phyloP scores from a whole-genome alignment of 1,140 invertebrate genomes.

The Rhyzopertha dominica region DNA sequence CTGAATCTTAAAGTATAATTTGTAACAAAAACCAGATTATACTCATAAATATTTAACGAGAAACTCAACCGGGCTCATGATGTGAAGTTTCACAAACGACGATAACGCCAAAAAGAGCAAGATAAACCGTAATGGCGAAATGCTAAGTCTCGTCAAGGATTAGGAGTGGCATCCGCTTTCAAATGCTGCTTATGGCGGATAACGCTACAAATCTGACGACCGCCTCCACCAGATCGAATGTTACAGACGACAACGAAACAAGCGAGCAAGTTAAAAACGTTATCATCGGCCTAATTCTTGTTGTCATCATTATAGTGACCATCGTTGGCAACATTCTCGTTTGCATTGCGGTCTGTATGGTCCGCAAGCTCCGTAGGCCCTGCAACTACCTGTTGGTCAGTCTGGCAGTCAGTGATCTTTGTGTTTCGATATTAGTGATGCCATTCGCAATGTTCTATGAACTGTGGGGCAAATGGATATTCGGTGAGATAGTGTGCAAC shows the following conservation, averaged over 20 bases:
- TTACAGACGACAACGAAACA: slow-evolving; percentile 29
- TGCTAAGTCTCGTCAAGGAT: no score
- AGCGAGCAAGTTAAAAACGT: slow-evolving; percentile 55
- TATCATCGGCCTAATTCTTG: slow-evolving; percentile 63
- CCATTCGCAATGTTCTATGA: slow-evolving; percentile 79
- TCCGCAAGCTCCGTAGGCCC: slow-evolving; percentile 75
- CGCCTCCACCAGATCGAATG: no score
- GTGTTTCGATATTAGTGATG: slow-evolving; percentile 78
- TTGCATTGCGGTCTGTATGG: slow-evolving; percentile 78
- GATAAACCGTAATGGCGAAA: no score
- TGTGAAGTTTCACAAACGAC: no score
- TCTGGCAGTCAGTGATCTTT: slow-evolving; percentile 83
- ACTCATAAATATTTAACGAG: slow-evolving; percentile 10
- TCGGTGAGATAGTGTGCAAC: slow-evolving; percentile 78
- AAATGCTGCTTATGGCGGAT: no score
- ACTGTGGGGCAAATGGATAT: slow-evolving; percentile 77
- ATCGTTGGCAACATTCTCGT: slow-evolving; percentile 87
- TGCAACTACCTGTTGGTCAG: slow-evolving; percentile 88
- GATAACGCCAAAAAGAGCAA: no score
- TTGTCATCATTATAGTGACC: slow-evolving; percentile 72
- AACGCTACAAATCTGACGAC: no score
- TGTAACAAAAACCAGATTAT: slow-evolving; percentile 9
- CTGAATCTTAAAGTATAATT: slow-evolving; percentile 10
- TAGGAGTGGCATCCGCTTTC: no score
- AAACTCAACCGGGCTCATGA: neutral